Conservation (phyloP, 2,797 vertebrate genomes). For the Syngnathus acus region DNA sequence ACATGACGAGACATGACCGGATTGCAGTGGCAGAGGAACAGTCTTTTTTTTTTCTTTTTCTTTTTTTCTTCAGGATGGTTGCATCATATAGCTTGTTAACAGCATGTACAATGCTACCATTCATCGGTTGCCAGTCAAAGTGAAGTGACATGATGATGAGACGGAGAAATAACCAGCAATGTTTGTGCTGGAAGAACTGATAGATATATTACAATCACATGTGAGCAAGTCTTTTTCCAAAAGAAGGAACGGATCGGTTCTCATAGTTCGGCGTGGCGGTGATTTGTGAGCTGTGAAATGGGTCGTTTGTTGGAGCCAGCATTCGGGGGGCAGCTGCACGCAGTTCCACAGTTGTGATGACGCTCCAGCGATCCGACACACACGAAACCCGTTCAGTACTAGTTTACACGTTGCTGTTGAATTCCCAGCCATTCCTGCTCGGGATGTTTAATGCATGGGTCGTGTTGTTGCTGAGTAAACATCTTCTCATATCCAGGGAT, state of each 20-base stretch:
- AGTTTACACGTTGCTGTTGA: constrained; percentile 33
- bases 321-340: constrained; percentile 54
- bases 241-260: constrained; percentile 45
- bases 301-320: constrained; percentile 51
- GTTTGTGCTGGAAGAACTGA: constrained; percentile 14
- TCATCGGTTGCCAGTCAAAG: constrained; percentile 3
- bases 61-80: not conserved
- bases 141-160: not conserved
- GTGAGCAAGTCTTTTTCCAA: constrained; percentile 35
- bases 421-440: constrained; percentile 36
- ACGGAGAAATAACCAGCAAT: not conserved
- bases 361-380: constrained; percentile 56
- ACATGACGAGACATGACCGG: not conserved
- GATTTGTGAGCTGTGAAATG: constrained; percentile 65
- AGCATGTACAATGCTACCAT: not conserved
- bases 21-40: not conserved
- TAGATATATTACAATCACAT: constrained; percentile 29
- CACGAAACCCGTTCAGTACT: constrained; percentile 38
- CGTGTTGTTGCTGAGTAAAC: not conserved
- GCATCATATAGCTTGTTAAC: not conserved
- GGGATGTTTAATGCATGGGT: constrained; percentile 4
- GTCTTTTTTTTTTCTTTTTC: not conserved
- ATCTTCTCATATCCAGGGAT: not conserved
- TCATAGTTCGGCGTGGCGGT: constrained; percentile 50
- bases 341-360: constrained; percentile 39